These are phyloP conservation scores for Toxostoma redivivum DNA, from an alignment of 2,113 vertebrate species.

Conservation along the genomic window DNA sequence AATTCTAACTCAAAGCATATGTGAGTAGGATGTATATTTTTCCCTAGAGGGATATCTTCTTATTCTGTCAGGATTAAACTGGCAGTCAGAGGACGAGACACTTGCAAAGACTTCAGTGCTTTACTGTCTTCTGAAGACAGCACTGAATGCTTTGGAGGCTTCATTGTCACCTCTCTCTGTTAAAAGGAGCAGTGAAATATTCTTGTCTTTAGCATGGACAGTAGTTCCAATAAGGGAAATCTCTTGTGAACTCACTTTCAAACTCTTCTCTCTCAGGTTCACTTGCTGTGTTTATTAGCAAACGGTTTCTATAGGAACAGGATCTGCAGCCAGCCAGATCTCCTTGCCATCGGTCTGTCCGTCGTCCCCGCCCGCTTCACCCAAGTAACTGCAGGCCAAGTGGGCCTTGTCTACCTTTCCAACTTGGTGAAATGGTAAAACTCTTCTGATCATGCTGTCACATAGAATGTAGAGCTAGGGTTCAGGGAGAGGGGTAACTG, in stretches of 20 bases:
- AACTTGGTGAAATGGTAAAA: slow-evolving; percentile 87
- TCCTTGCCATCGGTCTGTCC: slow-evolving; percentile 87
- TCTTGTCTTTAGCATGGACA: neutral
- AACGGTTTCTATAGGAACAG: slow-evolving; percentile 84
- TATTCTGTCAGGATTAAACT: neutral
- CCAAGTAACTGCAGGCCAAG: slow-evolving; percentile 55
- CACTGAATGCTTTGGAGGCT: neutral
- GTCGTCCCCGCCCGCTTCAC: slow-evolving; percentile 81
- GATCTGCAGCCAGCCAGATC: slow-evolving; percentile 82
- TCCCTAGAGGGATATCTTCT: neutral
- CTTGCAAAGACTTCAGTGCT: neutral
- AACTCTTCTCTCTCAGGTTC: slow-evolving; percentile 77
- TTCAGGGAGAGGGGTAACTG: neutral
- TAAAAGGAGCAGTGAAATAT: neutral
- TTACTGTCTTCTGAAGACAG: neutral
- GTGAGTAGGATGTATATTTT: neutral
- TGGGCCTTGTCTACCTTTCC: slow-evolving; percentile 78
- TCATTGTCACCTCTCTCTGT: neutral
- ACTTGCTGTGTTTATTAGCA: slow-evolving; percentile 91
- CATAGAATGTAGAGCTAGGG: neutral
- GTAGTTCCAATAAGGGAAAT: neutral
- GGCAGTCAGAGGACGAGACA: neutral
- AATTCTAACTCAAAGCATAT: neutral
- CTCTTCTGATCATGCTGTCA: neutral
- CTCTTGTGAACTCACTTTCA: neutral